These are phyloP conservation scores for Drosophila pseudotakahashii DNA, from an alignment of 2,888 invertebrate species.

Conservation along the genomic window DNA sequence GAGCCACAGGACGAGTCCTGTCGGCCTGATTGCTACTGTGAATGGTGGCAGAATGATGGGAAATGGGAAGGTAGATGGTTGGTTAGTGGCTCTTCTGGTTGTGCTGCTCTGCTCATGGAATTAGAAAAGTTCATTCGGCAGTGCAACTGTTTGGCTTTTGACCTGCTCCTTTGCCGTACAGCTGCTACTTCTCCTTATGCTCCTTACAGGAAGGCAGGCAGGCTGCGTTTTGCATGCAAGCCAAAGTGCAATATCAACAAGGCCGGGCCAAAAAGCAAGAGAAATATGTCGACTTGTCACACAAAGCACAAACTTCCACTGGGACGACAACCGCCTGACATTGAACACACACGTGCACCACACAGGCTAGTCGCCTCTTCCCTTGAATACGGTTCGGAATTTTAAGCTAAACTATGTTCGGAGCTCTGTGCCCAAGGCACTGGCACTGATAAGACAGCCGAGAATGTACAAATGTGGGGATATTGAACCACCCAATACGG, in stretches of 20 bases:
- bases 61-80: not conserved
- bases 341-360: constrained; percentile 30
- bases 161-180: constrained; percentile 33
- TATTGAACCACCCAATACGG: constrained; percentile 22
- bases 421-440: constrained; percentile 23
- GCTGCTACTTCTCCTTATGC: not conserved
- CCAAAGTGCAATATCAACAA: constrained; percentile 79
- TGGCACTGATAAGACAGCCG: constrained; percentile 45
- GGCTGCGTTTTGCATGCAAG: constrained; percentile 71
- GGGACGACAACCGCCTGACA: constrained; percentile 52
- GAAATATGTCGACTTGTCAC: constrained; percentile 71
- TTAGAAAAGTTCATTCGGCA: constrained; percentile 78
- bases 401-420: constrained; percentile 45
- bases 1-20: constrained; percentile 14
- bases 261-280: constrained; percentile 28
- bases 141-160: constrained; percentile 77
- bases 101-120: constrained; percentile 37
- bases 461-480: constrained; percentile 33
- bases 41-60: not conserved
- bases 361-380: not conserved
- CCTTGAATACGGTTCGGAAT: constrained; percentile 40
- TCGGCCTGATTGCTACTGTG: constrained; percentile 15
- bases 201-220: not conserved
- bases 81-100: constrained; percentile 5
- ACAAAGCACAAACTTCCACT: constrained; percentile 62